Evolutionary conservation across 2,888 invertebrate species (phyloP), one percentile per base, ranked within the genome.

Genomic region (Acanthosepion pharaonis): DNA sequence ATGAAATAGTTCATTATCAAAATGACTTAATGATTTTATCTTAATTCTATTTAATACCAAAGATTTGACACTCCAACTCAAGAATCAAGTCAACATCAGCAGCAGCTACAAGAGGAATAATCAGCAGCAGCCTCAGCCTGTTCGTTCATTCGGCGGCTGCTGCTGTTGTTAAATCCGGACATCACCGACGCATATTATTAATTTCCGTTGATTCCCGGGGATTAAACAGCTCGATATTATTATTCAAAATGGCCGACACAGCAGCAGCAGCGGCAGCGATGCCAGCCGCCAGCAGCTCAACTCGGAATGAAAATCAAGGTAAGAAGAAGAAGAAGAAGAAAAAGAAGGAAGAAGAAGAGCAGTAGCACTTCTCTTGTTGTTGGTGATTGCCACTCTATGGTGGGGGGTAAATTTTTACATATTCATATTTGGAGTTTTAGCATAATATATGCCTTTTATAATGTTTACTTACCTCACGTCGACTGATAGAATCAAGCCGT

Each of bases 231-330:
- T 53, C 95, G 78, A 96, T 95, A 96, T 96, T 96, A 96, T 96
- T 96, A 96, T 96, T 96, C 96, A 96, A 96, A 96, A 96, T 96
- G 96, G 96, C 96, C 95, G 96, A 95, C 59, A 95, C 94, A 94
- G 94, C 78, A 78, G 78, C 78, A 78, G 78, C 78, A 78, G 78
- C 78, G 78, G 78, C 78, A 78, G 78, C 78, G n/a, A 78, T 33
- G 78, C 15, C 78, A 78, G 78, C 78, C 78, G 78, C n/a, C 78
- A 78, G 78, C 78, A 78, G 33, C 78, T 78, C 78, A 78, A 33
- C n/a, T 78, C 78, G 78, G 78, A 78, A 78, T 78, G 78, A 78
- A 78, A 78, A 78, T 78, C 78, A 78, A 78, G 78, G 78, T 78
- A 78, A 78, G 78, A 78, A 78, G 78, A 78, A 78, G 28, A 78